Conservation (phyloP, 2,113 vertebrate genomes). For the Speoplatyrhinus poulsoni region DNA sequence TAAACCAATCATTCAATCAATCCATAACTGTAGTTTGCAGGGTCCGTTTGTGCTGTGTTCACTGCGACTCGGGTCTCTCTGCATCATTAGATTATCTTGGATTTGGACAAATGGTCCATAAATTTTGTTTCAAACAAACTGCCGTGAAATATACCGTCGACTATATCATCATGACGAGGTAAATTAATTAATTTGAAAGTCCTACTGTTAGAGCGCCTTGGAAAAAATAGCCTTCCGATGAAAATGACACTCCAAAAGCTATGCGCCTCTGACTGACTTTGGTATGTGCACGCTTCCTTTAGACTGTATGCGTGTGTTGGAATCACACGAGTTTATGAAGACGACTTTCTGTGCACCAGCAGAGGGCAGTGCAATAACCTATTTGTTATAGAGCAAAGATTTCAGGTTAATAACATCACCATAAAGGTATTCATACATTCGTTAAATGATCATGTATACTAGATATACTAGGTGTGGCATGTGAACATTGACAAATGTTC, state of each 20-base stretch:
- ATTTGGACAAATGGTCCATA: constrained; percentile 30
- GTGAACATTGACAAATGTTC: no score
- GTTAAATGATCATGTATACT: neutral
- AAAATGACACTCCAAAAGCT: constrained; percentile 30
- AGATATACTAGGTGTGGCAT: no score
- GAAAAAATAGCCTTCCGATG: constrained; percentile 16
- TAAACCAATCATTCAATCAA: constrained; percentile 46
- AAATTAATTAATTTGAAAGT: constrained; percentile 55
- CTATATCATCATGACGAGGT: constrained; percentile 25
- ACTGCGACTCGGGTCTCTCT: constrained; percentile 65
- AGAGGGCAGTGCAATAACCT: constrained; percentile 56
- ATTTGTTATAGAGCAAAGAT: constrained; percentile 29
- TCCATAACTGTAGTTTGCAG: constrained; percentile 60
- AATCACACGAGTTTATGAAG: constrained; percentile 60
- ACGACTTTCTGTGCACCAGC: constrained; percentile 23
- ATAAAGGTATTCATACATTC: neutral
- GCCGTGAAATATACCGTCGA: constrained; percentile 18
- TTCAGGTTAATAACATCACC: neutral
- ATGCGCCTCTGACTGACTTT: constrained; percentile 42
- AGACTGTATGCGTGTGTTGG: constrained; percentile 54
- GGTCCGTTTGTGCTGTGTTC: constrained; percentile 61
- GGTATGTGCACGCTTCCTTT: constrained; percentile 56
- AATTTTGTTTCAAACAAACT: constrained; percentile 30
- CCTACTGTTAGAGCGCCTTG: neutral
- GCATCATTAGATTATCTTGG: constrained; percentile 55